Evolutionary conservation across 2,797 vertebrate genomes (phyloP).

Genomic region (Apodemus agrarius): DNA sequence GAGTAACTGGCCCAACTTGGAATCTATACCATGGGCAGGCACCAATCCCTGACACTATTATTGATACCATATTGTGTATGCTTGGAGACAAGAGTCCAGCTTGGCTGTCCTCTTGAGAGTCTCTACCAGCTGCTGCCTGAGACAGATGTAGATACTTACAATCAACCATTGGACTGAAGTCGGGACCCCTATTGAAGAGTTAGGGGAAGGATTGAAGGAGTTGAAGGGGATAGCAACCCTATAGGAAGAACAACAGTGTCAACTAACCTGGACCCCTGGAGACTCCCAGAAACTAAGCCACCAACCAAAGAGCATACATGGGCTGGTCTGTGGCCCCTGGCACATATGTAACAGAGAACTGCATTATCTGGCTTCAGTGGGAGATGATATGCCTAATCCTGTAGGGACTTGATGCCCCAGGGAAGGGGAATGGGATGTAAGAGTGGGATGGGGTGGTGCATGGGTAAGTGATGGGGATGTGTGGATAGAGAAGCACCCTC

Average conservation of each 20-base stretch:
- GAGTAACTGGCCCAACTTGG: not conserved
- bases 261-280: not conserved
- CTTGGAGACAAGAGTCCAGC: not conserved
- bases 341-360: not conserved
- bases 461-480: too few relatives aligned
- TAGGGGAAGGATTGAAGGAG: not conserved
- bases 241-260: not conserved
- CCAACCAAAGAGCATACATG: not conserved
- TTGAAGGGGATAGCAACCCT: not conserved
- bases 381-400: not conserved
- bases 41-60: not conserved
- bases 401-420: not conserved
- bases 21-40: not conserved
- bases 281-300: not conserved
- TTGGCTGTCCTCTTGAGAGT: not conserved
- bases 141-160: not conserved
- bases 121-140: not conserved
- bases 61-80: not conserved
- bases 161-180: not conserved
- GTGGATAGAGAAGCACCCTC: not conserved
- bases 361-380: not conserved
- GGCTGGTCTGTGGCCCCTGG: not conserved
- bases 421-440: not conserved
- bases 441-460: not conserved
- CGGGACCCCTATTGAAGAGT: not conserved